Evolutionary conservation across 2,888 invertebrate species (phyloP).

Genomic region (Archips xylosteana): DNA sequence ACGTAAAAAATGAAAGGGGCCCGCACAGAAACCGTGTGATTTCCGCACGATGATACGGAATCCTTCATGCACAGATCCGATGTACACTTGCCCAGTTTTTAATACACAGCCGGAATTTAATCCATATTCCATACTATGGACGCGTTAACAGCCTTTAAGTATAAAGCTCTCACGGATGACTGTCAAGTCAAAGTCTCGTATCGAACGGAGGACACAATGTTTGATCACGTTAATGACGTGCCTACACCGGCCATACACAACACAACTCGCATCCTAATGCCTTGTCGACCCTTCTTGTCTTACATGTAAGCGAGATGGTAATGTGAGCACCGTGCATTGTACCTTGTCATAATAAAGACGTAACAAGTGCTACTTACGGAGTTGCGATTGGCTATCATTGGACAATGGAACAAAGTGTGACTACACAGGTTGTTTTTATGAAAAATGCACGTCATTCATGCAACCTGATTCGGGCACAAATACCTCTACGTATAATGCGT

Average conservation of each 20-base stretch:
- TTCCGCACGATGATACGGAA: no score
- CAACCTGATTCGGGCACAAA: background rate
- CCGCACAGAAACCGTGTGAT: no score
- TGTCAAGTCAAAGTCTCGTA: background rate
- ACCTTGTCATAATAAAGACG: conserved; percentile 13
- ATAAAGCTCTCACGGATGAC: background rate
- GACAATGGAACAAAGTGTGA: background rate
- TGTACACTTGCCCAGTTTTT: no score
- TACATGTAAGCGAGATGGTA: conserved; percentile 31
- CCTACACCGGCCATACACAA: background rate
- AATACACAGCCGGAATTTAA: background rate
- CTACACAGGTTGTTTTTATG: background rate
- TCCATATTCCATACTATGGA: background rate
- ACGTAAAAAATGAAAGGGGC: no score
- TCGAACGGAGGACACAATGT: background rate
- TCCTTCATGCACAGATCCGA: no score
- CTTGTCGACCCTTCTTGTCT: conserved; percentile 27
- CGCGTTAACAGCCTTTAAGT: background rate
- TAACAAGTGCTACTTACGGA: background rate
- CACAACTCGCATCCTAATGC: conserved; percentile 15
- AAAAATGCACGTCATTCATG: background rate
- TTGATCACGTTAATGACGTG: background rate
- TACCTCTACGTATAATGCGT: background rate
- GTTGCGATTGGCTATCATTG: background rate
- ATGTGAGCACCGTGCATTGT: conserved; percentile 17